Percentiles rank a stretch among this genome's conserved stretches.
Conservation (phyloP, 2,888 invertebrate genomes). For the Ashinkailepas kermadecensis region DNA sequence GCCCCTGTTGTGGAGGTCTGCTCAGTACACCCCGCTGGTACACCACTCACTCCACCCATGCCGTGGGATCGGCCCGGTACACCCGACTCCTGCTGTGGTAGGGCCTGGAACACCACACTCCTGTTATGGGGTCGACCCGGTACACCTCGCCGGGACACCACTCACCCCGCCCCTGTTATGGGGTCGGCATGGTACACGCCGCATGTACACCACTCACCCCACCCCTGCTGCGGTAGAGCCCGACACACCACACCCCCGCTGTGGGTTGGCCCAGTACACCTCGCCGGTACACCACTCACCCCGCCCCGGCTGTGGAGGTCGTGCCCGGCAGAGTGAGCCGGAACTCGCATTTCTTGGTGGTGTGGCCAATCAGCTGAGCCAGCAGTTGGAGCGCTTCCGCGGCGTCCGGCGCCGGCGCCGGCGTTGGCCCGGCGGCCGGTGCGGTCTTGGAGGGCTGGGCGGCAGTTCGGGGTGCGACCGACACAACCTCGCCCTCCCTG, state of each 20-base stretch:
- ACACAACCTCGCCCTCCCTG: neutral
- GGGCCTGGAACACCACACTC: too few species aligned
- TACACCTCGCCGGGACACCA: too few species aligned
- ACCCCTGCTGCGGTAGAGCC: neutral
- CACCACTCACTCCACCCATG: too few species aligned
- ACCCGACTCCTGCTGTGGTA: too few species aligned
- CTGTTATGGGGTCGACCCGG: too few species aligned
- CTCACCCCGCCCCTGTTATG: neutral
- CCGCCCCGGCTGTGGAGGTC: neutral
- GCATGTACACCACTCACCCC: neutral
- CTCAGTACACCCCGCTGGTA: too few species aligned
- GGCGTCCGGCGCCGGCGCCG: neutral
- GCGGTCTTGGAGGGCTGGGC: too few species aligned
- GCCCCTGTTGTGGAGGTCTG: neutral
- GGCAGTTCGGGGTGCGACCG: neutral
- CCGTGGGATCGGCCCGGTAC: too few species aligned
- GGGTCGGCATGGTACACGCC: neutral
- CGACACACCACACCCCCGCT: neutral
- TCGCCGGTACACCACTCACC: neutral
- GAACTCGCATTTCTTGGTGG: neutral
- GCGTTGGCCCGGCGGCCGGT: neutral
- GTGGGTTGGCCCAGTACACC: neutral
- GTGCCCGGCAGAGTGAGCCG: neutral
- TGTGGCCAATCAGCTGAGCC: conserved; percentile 13
- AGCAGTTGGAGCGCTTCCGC: conserved; percentile 4